phyloP scores from a whole-genome alignment of 2,797 vertebrate genomes.

The Girardinus metallicus region DNA sequence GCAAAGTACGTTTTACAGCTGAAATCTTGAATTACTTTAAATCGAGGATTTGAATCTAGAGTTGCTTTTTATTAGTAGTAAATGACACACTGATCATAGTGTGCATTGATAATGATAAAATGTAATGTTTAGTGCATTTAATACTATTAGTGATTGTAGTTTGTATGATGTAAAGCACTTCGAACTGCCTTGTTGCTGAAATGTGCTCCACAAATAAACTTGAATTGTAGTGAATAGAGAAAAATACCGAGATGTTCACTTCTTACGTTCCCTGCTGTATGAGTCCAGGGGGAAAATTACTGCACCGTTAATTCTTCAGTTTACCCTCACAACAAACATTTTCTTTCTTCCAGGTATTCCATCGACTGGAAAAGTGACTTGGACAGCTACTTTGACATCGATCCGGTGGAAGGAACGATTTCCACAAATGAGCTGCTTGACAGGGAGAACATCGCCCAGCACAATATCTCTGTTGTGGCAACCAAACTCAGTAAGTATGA shows the following conservation, averaged over 20 bases:
- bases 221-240: neutral
- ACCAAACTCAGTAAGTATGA: constrained; percentile 98
- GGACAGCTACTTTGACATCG: constrained; percentile 95
- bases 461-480: constrained; percentile 95
- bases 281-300: constrained; percentile 39
- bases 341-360: constrained; percentile 87
- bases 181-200: no score
- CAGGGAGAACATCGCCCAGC: constrained; percentile 91
- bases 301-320: constrained; percentile 45
- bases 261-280: constrained; percentile 2
- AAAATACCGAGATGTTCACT: neutral
- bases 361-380: constrained; percentile 94
- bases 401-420: constrained; percentile 93
- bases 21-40: no score
- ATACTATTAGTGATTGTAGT: no score
- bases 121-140: no score
- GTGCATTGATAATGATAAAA: no score
- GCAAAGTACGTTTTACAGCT: no score
- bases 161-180: no score
- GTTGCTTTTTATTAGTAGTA: no score
- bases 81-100: no score
- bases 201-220: no score
- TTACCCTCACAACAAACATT: constrained; percentile 60
- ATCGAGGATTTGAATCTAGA: no score
- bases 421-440: constrained; percentile 94